Evolutionary conservation across 1,140 invertebrate species (phyloP).

Genomic region (Dreissena rostriformis): DNA sequence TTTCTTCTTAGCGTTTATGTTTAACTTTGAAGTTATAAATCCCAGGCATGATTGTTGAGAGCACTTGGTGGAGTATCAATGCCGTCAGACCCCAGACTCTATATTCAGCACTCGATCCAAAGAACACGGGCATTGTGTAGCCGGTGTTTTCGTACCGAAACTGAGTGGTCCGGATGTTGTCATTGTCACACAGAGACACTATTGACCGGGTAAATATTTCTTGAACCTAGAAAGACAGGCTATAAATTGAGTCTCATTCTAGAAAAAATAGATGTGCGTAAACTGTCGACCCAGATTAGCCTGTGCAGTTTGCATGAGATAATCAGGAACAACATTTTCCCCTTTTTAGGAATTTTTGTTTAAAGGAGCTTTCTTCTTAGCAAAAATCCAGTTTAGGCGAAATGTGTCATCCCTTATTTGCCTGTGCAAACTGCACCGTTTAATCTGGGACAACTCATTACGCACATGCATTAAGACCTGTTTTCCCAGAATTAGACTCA

Average conservation of each 20-base stretch:
- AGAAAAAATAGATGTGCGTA: not conserved
- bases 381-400: no score
- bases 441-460: no score
- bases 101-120: conserved; percentile 81
- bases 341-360: no score
- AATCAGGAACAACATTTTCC: no score
- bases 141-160: conserved; percentile 80
- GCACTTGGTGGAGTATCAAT: conserved; percentile 86
- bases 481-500: no score
- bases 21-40: conserved; percentile 75
- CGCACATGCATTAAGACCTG: no score
- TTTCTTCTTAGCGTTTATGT: conserved; percentile 44
- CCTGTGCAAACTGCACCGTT: no score
- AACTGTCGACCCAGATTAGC: no score
- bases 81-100: conserved; percentile 92
- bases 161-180: not conserved
- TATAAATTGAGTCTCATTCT: not conserved
- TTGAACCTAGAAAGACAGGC: conserved; percentile 84
- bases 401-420: no score
- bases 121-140: conserved; percentile 86
- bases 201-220: conserved; percentile 89
- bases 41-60: conserved; percentile 85
- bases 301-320: no score
- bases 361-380: no score
- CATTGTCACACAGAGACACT: conserved; percentile 84